phyloP scores from a whole-genome alignment of 2,797 vertebrate genomes.

The Parauchenoglanis punctatus region DNA sequence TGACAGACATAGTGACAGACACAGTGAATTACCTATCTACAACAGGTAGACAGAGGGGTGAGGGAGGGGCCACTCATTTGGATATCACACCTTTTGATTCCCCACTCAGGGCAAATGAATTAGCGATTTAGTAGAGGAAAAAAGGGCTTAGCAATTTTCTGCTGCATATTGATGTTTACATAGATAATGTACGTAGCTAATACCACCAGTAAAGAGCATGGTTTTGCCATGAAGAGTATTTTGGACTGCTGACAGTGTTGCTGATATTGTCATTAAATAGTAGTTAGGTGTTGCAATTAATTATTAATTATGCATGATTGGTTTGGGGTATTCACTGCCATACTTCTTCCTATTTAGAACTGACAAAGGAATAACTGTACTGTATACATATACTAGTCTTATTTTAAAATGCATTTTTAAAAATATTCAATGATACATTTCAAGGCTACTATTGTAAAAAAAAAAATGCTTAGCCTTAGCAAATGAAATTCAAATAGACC shows the following conservation, averaged over 20 bases:
- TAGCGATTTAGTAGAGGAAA: background rate
- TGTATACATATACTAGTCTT: background rate
- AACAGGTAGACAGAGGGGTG: constrained; percentile 4
- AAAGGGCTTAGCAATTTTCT: background rate
- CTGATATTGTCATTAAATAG: background rate
- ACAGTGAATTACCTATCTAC: background rate
- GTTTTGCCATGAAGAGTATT: too few species aligned
- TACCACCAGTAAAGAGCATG: background rate
- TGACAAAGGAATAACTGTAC: background rate
- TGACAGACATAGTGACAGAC: constrained; percentile 18
- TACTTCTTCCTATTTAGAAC: background rate
- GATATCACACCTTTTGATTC: background rate
- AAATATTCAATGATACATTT: too few species aligned
- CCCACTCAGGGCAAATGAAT: background rate
- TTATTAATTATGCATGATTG: background rate
- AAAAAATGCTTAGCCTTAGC: too few species aligned
- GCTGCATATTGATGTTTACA: background rate
- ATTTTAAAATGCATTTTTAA: background rate
- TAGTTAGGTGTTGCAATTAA: background rate
- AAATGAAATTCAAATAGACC: too few species aligned
- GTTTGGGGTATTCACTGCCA: background rate
- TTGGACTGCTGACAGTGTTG: background rate
- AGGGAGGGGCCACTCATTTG: constrained; percentile 5
- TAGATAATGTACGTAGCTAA: background rate
- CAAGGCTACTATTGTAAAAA: too few species aligned